These are phyloP conservation scores for Dione vanillae DNA, from an alignment of 2,888 invertebrate genomes.

Conservation along the genomic window DNA sequence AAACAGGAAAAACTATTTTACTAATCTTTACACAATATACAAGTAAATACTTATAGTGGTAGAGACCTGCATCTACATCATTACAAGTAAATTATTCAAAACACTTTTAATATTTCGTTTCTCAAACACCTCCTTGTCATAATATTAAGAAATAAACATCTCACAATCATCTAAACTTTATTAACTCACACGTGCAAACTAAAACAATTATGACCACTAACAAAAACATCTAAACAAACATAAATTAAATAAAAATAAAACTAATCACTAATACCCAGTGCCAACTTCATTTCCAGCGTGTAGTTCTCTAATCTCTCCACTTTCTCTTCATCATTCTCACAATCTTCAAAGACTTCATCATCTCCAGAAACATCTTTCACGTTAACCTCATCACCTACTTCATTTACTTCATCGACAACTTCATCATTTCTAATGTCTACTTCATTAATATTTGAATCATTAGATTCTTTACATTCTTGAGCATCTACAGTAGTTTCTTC, in stretches of 20 bases:
- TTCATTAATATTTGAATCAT: constrained; percentile 51
- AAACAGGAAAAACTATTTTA: too few species aligned
- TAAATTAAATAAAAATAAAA: constrained; percentile 11
- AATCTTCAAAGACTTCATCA: constrained; percentile 71
- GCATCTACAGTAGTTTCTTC: constrained; percentile 32
- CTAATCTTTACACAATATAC: too few species aligned
- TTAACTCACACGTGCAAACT: constrained; percentile 12
- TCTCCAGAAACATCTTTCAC: constrained; percentile 48
- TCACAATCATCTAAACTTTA: constrained; percentile 12
- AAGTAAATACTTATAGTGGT: too few species aligned
- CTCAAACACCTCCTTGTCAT: too few species aligned
- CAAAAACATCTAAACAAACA: constrained; percentile 19
- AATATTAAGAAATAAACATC: constrained; percentile 9
- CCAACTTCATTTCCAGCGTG: constrained; percentile 74
- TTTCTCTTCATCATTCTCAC: constrained; percentile 56
- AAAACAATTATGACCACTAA: constrained; percentile 24
- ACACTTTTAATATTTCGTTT: too few species aligned
- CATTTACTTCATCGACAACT: constrained; percentile 19
- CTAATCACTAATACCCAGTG: constrained; percentile 38
- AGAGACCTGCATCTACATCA: too few species aligned
- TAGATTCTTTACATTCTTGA: constrained; percentile 15
- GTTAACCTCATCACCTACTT: constrained; percentile 31
- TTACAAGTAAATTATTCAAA: too few species aligned
- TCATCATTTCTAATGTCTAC: constrained; percentile 13
- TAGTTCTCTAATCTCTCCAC: constrained; percentile 57